Base-by-base conservation (phyloP, 2,113 vertebrate genomes). In the Phoxinus phoxinus region DNA sequence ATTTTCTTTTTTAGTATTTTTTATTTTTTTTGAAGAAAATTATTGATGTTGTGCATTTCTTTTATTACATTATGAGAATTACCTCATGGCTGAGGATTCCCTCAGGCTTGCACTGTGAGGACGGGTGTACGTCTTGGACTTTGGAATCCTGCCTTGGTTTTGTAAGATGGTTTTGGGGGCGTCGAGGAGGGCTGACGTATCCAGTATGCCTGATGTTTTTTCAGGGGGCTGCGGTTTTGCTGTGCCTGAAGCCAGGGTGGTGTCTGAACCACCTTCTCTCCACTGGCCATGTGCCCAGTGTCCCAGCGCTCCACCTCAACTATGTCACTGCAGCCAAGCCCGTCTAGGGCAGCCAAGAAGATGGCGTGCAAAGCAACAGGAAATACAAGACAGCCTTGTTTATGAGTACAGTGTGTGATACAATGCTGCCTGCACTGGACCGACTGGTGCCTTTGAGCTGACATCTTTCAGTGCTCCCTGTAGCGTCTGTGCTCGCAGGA, bases 171-270 rank as follows among this genome's bases (percentile, higher is more conserved):
- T 56, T 32, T 81, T 51, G 27, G 61, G 51, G 61, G 53, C 53
- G 19, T 56, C 23, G 19, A 56, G 21, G 53, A 56, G 53, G 53
- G 51, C 71, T 41, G 35, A 65, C 23, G 44, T 44, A 61, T 80
- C 23, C 77, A 80, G 53, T 5, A 44, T 10, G 27, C 10, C 25
- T 51, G 25, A 13, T 86, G 41, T 77, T 59, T 85, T 73, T 83
- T 83, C 25, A 21, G 67, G 81, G 80, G 77, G 37, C 8, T 51
- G 37, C 4, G 81, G 79, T 51, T 90, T 91, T 92, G 93, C 10
- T 90, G 90, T 87, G 89, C 89, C 89, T 93, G 93, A 91, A 93
- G 92, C 92, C 90, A 92, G 91, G 91, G 90, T 89, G 93, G 91
- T 89, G 90, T 92, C 91, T 88, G 89, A 92, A 93, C 92, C 92